Base-by-base conservation (phyloP, 2,888 invertebrate genomes). In the Dryomyza anilis region DNA sequence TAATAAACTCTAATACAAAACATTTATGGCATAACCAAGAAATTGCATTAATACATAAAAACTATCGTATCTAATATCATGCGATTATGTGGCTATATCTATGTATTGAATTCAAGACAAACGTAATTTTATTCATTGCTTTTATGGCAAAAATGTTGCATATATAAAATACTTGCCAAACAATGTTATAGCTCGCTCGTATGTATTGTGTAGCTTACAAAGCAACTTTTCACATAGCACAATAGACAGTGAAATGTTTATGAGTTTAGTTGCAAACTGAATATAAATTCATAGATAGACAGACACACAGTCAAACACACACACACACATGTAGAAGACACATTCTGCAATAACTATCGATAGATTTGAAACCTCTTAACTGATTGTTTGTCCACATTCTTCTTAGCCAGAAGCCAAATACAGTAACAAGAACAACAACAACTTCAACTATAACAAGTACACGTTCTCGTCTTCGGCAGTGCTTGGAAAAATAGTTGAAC, bases 341-440 rank as follows among this genome's bases (percentile, higher is more conserved):
- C 33, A 12, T 12, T 33, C 33, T 8, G 39, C 21, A 23, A 50
- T 33, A 48, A 48, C 48, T 50, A 60, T 25, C 23, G n/a, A 23
- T 60, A 33, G 23, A 50, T 60, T 50, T 36, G 60, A 60, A 76
- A 73, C 72, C 75, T 75, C 76, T 77, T 76, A 76, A 76, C 76
- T 76, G 76, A 77, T 76, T 76, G 76, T 77, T 77, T 77, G 76
- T 76, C 75, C 23, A 16, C 33, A 36, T 55, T 52, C 29, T 52
- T n/a, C 14, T 33, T 19, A 19, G 21, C 30, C 53, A 53, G 16
- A 33, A 8, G 33, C n/a, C 46, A 21, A 23, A 21, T 48, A 21
- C 23, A 14, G 1, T 16, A n/a, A 50, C 30, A 16, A 43, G n/a
- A 52, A 36, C 23, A 21, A 39, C n/a, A 33, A 12, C 33, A 33